A percentile compares a stretch with the other conserved stretches of the same genome.
phyloP scores from a whole-genome alignment of 2,888 invertebrate species.

The Erynnis tages region DNA sequence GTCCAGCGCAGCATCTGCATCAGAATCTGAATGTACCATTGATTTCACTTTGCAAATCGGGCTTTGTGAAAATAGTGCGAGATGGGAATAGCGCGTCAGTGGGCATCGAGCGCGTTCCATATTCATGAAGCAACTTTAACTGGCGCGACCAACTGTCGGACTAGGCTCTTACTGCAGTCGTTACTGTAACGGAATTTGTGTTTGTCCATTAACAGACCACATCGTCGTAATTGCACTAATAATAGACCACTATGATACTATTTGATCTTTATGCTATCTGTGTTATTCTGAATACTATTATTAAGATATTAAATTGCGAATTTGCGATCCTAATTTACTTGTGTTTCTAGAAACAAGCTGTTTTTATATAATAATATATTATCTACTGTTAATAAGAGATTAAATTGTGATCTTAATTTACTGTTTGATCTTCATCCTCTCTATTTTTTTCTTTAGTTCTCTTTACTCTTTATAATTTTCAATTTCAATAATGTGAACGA shows the following conservation, averaged over 20 bases:
- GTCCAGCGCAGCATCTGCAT: constrained; percentile 20
- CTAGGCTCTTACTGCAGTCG: constrained; percentile 56
- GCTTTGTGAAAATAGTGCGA: constrained; percentile 56
- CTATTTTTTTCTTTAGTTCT: too few species aligned
- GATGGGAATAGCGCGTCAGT: constrained; percentile 37
- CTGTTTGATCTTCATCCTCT: too few species aligned
- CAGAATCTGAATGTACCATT: constrained; percentile 41
- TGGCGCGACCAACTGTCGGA: constrained; percentile 49
- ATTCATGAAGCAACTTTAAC: constrained; percentile 69
- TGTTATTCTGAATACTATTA: too few species aligned
- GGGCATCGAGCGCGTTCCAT: constrained; percentile 57
- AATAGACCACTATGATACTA: constrained; percentile 12
- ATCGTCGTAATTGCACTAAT: constrained; percentile 26
- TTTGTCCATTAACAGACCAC: constrained; percentile 30
- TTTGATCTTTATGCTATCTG: not conserved
- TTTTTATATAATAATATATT: too few species aligned
- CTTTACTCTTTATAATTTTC: too few species aligned
- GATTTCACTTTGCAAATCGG: constrained; percentile 56
- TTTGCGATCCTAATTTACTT: too few species aligned
- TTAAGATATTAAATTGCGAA: too few species aligned
- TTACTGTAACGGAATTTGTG: constrained; percentile 46
- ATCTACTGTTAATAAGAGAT: too few species aligned
- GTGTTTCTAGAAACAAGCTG: too few species aligned
- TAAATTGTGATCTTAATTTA: too few species aligned
- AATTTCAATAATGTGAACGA: too few species aligned